Evolutionary conservation across 2,113 vertebrate species (phyloP).

Genomic region (Myxocyprinus asiaticus): DNA sequence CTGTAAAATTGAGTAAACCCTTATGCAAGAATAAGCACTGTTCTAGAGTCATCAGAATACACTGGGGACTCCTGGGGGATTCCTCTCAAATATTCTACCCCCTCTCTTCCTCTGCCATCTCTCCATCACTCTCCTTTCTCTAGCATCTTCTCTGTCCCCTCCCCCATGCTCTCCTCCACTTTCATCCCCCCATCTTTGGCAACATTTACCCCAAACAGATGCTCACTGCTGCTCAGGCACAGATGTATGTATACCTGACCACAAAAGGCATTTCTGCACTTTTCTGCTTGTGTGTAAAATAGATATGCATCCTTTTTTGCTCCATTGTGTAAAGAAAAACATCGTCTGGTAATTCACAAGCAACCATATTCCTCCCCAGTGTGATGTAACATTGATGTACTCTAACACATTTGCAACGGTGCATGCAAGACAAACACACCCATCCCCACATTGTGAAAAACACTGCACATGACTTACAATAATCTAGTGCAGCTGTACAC

Average conservation of each 20-base stretch:
- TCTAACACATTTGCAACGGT: slow-evolving; percentile 30
- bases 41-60: slow-evolving; percentile 29
- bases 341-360: background rate
- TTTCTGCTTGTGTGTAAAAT: background rate
- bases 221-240: background rate
- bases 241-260: background rate
- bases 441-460: slow-evolving; percentile 14
- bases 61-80: slow-evolving; percentile 47
- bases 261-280: slow-evolving; percentile 11
- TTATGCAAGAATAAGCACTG: background rate
- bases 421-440: slow-evolving; percentile 41
- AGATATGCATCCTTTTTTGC: background rate
- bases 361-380: slow-evolving; percentile 10
- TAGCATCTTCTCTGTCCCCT: slow-evolving; percentile 40
- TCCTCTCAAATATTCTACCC: slow-evolving; percentile 23
- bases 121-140: background rate
- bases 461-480: slow-evolving; percentile 21
- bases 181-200: slow-evolving; percentile 23
- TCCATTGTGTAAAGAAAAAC: background rate
- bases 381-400: slow-evolving; percentile 10
- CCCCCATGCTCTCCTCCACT: slow-evolving; percentile 30
- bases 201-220: slow-evolving; percentile 36
- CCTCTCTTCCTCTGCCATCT: no score
- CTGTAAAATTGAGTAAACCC: background rate
- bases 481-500: slow-evolving; percentile 24